These are phyloP conservation scores for Eupsittula cactorum DNA, from an alignment of 2,113 vertebrate genomes.

Conservation along the genomic window DNA sequence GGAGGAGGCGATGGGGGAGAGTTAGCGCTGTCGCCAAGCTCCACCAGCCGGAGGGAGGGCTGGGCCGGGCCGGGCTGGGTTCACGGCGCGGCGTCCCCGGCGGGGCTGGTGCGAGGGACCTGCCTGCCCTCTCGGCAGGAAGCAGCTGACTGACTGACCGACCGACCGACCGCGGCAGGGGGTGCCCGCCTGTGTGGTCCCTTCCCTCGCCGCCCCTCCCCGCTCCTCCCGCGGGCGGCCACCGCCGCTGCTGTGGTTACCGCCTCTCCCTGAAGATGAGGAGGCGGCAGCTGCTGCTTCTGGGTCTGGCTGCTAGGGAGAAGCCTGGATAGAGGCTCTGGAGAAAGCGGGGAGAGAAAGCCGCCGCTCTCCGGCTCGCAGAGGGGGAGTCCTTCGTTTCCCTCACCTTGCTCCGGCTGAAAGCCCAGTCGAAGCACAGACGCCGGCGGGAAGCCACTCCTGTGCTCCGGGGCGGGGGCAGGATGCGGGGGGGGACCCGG, in stretches of 20 bases:
- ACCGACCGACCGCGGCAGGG: background rate
- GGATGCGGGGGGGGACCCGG: background rate
- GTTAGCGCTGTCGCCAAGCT: background rate
- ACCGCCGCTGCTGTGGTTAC: background rate
- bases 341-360: background rate
- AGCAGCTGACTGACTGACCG: background rate
- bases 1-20: background rate
- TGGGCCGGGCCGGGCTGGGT: background rate
- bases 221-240: background rate
- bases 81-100: background rate
- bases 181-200: background rate
- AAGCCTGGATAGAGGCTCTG: slow-evolving; percentile 15
- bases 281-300: slow-evolving; percentile 23
- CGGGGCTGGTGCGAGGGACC: background rate
- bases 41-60: background rate
- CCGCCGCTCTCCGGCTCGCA: background rate
- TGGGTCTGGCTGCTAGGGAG: slow-evolving; percentile 19
- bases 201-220: background rate
- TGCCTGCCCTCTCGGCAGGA: background rate
- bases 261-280: background rate
- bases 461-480: background rate
- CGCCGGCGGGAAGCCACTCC: background rate
- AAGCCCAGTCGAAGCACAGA: background rate
- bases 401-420: background rate
- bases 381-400: background rate